Evolutionary conservation across 1,140 invertebrate species (phyloP), one percentile per base, ranked within the genome.

Genomic region (Parasteatoda tepidariorum): DNA sequence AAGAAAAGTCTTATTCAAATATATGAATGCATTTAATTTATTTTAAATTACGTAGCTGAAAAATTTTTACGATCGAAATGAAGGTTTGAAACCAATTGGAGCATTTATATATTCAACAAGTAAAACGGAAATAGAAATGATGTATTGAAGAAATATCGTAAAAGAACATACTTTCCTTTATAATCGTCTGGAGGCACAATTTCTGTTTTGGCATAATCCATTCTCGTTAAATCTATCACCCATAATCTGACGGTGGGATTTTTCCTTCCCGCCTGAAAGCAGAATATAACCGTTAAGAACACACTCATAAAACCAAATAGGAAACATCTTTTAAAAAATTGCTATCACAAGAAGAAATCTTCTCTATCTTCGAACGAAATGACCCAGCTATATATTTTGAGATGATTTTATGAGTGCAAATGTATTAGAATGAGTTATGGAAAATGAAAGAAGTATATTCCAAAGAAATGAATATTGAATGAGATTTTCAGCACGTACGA

Each of bases 211-310:
- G 75, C 75, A 7, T 71, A 79, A 67, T 75, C 71, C 74, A 73
- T 64, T 34, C 74, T 68, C 7, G 73, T 84, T 38, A 86, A 71
- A 70, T 86, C 81, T 18, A 84, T 82, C 22, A 87, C 84, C 57
- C 78, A 81, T 9, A 87, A 33, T n/a, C 15, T 84, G 24, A 86
- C 83, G n/a, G 68, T 85, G 15, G 86, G 86, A 34, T 85, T 85
- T 33, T 81, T 66, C 66, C 85, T 66, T 2, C 86, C 86, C 13
- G 86, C 81, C 84, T 85, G 57, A 6, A 74, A 66, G 11, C 22
- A 68, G 24, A 74, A 83, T 38, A 71, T 22, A 28, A 9, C 15
- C 33, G 59, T 5, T 3, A 33, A 61, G 24, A 11, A 41, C 15
- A n/a, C 18, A 59, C 0, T 18, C 9, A 4, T 2, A 48, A 48